These are phyloP conservation scores for Tetranychus piercei DNA, from an alignment of 2,888 invertebrate species.

Conservation along the genomic window DNA sequence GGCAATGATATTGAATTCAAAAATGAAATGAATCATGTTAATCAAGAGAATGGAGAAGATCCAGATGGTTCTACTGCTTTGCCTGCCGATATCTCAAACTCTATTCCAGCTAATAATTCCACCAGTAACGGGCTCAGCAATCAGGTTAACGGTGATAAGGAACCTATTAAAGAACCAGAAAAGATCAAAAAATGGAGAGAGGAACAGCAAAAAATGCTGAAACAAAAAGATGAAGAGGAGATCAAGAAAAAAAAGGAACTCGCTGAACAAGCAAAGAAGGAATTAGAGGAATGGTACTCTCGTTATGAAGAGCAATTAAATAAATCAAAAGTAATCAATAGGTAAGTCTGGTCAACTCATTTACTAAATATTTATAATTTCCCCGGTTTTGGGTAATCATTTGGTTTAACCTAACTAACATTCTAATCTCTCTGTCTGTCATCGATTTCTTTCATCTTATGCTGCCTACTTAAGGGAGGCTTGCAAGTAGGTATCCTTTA, in stretches of 20 bases:
- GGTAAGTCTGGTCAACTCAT: constrained; percentile 40
- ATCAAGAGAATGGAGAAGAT: constrained; percentile 64
- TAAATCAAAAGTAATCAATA: constrained; percentile 83
- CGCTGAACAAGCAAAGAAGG: constrained; percentile 71
- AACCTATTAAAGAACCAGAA: constrained; percentile 51
- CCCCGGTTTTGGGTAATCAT: background rate
- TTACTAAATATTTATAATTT: background rate
- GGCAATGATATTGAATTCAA: constrained; percentile 52
- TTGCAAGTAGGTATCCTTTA: constrained; percentile 17
- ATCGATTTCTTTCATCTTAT: background rate
- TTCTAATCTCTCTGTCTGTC: background rate
- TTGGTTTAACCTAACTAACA: background rate
- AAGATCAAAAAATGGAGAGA: constrained; percentile 89
- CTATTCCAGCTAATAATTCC: background rate
- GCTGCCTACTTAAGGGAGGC: constrained; percentile 16
- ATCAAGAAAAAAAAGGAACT: constrained; percentile 74
- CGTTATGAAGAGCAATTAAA: constrained; percentile 82
- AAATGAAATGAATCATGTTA: constrained; percentile 50
- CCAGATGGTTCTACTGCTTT: background rate
- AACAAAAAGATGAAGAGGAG: constrained; percentile 77
- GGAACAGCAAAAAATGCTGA: constrained; percentile 66
- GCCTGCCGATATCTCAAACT: background rate
- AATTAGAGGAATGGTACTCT: constrained; percentile 96
- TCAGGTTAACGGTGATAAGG: constrained; percentile 3
- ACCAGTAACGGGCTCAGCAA: background rate